phyloP scores from a whole-genome alignment of 2,888 invertebrate genomes.

The Celastrina argiolus region DNA sequence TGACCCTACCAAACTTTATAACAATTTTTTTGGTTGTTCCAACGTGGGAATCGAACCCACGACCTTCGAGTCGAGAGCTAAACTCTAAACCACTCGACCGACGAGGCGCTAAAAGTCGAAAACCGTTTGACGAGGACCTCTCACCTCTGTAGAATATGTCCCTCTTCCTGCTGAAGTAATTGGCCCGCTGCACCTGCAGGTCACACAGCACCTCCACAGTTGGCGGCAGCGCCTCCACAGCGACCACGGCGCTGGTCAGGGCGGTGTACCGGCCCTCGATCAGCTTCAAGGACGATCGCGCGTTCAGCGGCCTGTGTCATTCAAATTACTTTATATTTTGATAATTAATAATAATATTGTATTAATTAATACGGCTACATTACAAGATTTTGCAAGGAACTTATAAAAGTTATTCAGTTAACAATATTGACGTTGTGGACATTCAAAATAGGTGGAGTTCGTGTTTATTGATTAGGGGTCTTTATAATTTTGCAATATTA shows the following conservation, averaged over 20 bases:
- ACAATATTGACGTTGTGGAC: too few species aligned
- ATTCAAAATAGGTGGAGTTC: too few species aligned
- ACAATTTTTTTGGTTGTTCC: too few species aligned
- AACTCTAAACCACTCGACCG: not conserved
- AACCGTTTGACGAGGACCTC: not conserved
- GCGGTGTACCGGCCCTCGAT: slow-evolving; percentile 62
- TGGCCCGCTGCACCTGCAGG: slow-evolving; percentile 81
- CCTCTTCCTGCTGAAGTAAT: slow-evolving; percentile 80
- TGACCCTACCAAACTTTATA: too few species aligned
- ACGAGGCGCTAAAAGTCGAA: not conserved
- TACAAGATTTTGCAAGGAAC: too few species aligned
- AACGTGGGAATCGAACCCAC: too few species aligned
- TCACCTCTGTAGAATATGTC: slow-evolving; percentile 79
- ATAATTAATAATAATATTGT: too few species aligned
- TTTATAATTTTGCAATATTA: too few species aligned
- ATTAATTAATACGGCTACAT: too few species aligned
- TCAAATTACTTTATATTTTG: not conserved
- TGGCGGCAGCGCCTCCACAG: slow-evolving; percentile 74
- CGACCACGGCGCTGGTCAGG: slow-evolving; percentile 73
- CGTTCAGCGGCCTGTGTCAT: slow-evolving; percentile 53
- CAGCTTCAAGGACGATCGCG: slow-evolving; percentile 57
- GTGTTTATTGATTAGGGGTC: too few species aligned
- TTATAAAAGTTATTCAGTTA: too few species aligned
- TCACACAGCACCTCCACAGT: slow-evolving; percentile 82
- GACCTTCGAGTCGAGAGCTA: too few species aligned